Base-by-base conservation (phyloP, 2,888 invertebrate species). In the Punctoribates punctum region DNA sequence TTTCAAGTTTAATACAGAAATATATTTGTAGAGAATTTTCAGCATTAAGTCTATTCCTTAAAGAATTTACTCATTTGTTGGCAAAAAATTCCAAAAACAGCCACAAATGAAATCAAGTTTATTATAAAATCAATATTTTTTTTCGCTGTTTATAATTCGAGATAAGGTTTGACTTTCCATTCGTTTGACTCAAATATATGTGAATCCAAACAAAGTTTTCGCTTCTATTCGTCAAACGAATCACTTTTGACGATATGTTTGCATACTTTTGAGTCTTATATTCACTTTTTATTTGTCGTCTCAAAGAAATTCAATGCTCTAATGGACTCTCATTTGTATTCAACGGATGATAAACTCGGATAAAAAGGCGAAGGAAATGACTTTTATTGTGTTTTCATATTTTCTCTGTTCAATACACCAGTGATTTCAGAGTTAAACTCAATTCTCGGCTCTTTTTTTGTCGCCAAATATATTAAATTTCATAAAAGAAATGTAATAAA, bases 321-420 rank as follows among this genome's bases (percentile, higher is more conserved):
- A 54, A 54, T 54, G 54, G 54, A 54, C 20, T 54, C 54, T 54
- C 54, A 54, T 54, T 54, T 54, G 54, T 54, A 54, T 54, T 54
- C 54, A 54, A 54, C 54, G 54, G 54, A 54, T 54, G 54, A 54
- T 54, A 54, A 54, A 54, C 54, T 20, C n/a, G 15, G 54, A 54
- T 34, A 34, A 54, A 54, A 54, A 54, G 54, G 13, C 54, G 20
- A 20, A 17, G n/a, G n/a, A 20, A 20, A 54, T 54, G 54, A 54
- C 54, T 48, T 48, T 48, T 54, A 34, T 34, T 34, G 54, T 54
- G 54, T 54, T 54, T 54, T 54, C 54, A 54, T 54, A 54, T 54
- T 54, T 54, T 54, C n/a, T 54, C 15, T 8, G 15, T 20, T 54
- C 54, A 54, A 54, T 54, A 20, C 54, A 54, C 54, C 15, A 54